Evolutionary conservation across 2,888 invertebrate genomes (phyloP), one percentile per base, ranked within the genome.

Genomic region (Byasa hedistus): DNA sequence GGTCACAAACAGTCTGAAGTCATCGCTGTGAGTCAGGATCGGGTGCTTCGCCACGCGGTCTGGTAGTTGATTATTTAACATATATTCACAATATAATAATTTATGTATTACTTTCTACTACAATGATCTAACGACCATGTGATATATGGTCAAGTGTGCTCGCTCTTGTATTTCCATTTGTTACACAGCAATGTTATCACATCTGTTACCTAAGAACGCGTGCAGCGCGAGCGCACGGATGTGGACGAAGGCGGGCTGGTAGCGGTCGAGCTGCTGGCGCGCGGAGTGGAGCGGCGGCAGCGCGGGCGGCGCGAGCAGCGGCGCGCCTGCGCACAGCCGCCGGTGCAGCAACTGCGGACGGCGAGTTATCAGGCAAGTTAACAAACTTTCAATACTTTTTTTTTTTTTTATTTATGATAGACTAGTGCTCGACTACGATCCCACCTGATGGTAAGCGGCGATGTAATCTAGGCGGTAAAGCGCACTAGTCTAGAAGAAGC

Each of bases 31-130:
- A 0, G 90, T 90, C 60, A 91, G 74, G 32, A 91, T 91, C 0
- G 91, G 91, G 67, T 91, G 91, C 60, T 87, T 89, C 0, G 91
- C 89, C 0, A 91, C 82, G 1, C 88, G 84, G 44, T 86, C 91
- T 91, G 79, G 0, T 57, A 71, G 66, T 19, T 23, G 8, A 51
- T 57, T 23, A 57, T 32, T n/a, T n/a, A n/a, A 22, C 8, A 44
- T 21, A 51, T 4, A 32, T 32, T n/a, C n/a, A n/a, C n/a, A n/a
- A n/a, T n/a, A n/a, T n/a, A n/a, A n/a, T n/a, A n/a, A n/a, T n/a
- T n/a, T n/a, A n/a, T n/a, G n/a, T n/a, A n/a, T n/a, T n/a, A n/a
- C n/a, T n/a, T n/a, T n/a, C n/a, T n/a, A n/a, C n/a, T n/a, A n/a
- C n/a, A n/a, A n/a, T n/a, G n/a, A n/a, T n/a, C n/a, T n/a, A n/a